Conservation (phyloP, 2,797 vertebrate species). For the Mycteria americana region DNA sequence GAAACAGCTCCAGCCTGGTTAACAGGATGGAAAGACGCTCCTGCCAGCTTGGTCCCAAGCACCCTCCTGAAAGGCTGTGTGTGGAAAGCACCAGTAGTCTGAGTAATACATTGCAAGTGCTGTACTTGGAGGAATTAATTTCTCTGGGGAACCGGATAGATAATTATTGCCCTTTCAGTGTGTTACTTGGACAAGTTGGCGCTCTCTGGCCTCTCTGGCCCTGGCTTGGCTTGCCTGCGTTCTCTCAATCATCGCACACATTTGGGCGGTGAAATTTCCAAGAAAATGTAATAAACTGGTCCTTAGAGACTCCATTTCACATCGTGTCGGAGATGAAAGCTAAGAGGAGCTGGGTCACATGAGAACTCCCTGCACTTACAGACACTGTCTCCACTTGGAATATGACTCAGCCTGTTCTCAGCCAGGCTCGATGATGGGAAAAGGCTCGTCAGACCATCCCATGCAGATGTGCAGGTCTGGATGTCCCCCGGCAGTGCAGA, state of each 20-base stretch:
- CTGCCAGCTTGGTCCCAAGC: not conserved
- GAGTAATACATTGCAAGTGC: not conserved
- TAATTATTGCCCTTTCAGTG: not conserved
- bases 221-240: not conserved
- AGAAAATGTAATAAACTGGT: not conserved
- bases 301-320: not conserved
- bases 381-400: not conserved
- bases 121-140: not conserved
- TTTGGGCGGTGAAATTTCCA: not conserved
- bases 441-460: not conserved
- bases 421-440: not conserved
- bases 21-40: not conserved
- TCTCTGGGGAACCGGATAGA: not conserved
- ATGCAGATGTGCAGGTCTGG: not conserved
- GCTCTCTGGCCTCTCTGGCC: not conserved
- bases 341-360: not conserved
- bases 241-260: not conserved
- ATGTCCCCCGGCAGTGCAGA: rapidly evolving
- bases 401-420: not conserved
- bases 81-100: not conserved
- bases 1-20: not conserved
- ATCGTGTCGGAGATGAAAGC: not conserved
- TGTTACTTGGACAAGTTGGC: not conserved
- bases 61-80: not conserved
- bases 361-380: not conserved